phyloP scores from a whole-genome alignment of 1,140 invertebrate genomes.

The Drosophila biarmipes region DNA sequence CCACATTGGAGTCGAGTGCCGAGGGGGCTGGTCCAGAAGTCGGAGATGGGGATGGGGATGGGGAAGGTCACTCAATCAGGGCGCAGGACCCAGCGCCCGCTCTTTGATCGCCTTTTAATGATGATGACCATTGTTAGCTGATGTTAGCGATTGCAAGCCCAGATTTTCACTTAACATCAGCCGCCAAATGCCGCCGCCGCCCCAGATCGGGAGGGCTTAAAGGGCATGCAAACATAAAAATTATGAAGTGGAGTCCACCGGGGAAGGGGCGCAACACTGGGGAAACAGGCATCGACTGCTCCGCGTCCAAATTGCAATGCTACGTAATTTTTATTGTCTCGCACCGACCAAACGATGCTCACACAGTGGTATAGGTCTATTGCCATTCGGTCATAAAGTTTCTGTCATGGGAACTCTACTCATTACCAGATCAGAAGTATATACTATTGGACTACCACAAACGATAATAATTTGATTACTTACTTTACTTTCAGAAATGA shows the following conservation, averaged over 20 bases:
- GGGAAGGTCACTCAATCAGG: slow-evolving; percentile 75
- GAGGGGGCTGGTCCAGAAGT: slow-evolving; percentile 11
- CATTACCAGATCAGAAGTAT: neutral
- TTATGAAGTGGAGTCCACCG: slow-evolving; percentile 49
- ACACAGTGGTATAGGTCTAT: slow-evolving; percentile 47
- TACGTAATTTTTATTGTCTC: slow-evolving; percentile 70
- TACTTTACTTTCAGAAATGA: too few relatives aligned
- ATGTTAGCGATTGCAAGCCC: slow-evolving; percentile 79
- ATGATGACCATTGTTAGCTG: slow-evolving; percentile 84
- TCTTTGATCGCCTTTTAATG: slow-evolving; percentile 83
- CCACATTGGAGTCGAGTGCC: slow-evolving; percentile 40
- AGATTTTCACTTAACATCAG: slow-evolving; percentile 80
- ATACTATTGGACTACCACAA: too few relatives aligned
- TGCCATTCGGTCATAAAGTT: neutral
- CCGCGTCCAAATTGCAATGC: slow-evolving; percentile 66
- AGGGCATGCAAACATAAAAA: slow-evolving; percentile 79
- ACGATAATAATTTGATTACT: too few relatives aligned
- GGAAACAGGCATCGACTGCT: slow-evolving; percentile 33
- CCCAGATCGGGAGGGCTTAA: slow-evolving; percentile 46
- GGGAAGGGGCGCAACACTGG: slow-evolving; percentile 8
- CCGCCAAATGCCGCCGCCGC: slow-evolving; percentile 51
- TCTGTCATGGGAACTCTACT: neutral
- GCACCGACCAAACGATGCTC: slow-evolving; percentile 47
- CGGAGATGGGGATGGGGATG: slow-evolving; percentile 50
- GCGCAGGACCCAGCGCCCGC: slow-evolving; percentile 35